Evolutionary conservation across 2,888 invertebrate species (phyloP), one percentile per base, ranked within the genome.

Genomic region (Uloborus plumipes): DNA sequence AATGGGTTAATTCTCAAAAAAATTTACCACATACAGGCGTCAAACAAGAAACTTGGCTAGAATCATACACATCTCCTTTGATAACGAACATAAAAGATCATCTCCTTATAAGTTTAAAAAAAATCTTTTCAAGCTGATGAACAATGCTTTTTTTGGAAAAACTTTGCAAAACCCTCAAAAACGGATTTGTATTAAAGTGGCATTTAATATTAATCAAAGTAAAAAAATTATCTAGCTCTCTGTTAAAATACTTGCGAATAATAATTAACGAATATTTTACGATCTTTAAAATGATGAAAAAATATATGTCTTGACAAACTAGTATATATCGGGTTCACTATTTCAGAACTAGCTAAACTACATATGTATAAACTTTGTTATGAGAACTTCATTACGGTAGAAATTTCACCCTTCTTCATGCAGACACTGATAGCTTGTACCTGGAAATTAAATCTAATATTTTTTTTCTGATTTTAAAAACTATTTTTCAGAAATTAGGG

Each of bases 401-500:
- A 14, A 1, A 64, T n/a, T 16, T 16, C n/a, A 4, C 2, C 0
- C 16, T 39, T 6, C 31, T 16, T 1, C 47, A 16, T 11, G 47
- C 14, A 13, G 64, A 18, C 0, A 39, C 39, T 2, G 31, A 55
- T 9, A 11, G 11, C 1, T 18, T 55, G 16, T 9, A 55, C 14
- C 14, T 55, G 3, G 6, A 47, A 3, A 13, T 64, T 16, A n/a
- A 6, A 2, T 31, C 47, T 16, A 3, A 64, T 4, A 2, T 0
- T n/a, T 64, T 13, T 64, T 31, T 47, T 13, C n/a, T 13, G 64
- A 64, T 16, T 18, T 64, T n/a, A 64, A 64, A n/a, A 31, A 13
- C 0, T 9, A 47, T 39, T 64, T 64, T 39, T 0, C n/a, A 6
- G 9, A 66, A 16, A 50, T 66, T 51, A 20, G 51, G 39, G 66